phyloP scores from a whole-genome alignment of 2,797 vertebrate species.

The Ciconia nigra region DNA sequence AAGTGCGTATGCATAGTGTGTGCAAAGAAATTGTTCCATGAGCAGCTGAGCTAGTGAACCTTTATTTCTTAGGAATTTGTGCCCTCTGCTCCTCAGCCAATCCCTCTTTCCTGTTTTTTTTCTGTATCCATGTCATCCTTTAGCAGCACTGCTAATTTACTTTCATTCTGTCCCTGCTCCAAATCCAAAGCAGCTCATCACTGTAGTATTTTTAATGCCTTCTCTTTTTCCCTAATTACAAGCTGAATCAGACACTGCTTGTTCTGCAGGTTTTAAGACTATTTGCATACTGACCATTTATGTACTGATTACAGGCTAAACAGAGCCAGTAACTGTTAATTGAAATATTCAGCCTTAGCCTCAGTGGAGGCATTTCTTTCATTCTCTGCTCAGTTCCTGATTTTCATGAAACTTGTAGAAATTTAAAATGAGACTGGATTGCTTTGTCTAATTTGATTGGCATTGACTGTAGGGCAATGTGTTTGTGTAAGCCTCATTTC shows the following conservation, averaged over 20 bases:
- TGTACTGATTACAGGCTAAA: background rate
- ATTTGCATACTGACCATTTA: background rate
- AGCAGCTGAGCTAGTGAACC: background rate
- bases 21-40: background rate
- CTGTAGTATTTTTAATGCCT: background rate
- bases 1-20: rapidly evolving
- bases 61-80: background rate
- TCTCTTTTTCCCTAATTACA: background rate
- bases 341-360: background rate
- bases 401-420: background rate
- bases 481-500: constrained; percentile 19
- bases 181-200: background rate
- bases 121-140: background rate
- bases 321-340: background rate
- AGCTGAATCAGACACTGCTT: background rate
- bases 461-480: background rate
- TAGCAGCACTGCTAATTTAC: background rate
- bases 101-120: background rate
- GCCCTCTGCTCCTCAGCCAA: background rate
- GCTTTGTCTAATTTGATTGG: constrained; percentile 21
- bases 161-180: background rate
- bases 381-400: background rate
- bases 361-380: background rate
- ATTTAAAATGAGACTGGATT: background rate
- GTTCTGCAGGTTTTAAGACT: background rate